phyloP scores from a whole-genome alignment of 2,113 vertebrate species.

The Vombatus ursinus region DNA sequence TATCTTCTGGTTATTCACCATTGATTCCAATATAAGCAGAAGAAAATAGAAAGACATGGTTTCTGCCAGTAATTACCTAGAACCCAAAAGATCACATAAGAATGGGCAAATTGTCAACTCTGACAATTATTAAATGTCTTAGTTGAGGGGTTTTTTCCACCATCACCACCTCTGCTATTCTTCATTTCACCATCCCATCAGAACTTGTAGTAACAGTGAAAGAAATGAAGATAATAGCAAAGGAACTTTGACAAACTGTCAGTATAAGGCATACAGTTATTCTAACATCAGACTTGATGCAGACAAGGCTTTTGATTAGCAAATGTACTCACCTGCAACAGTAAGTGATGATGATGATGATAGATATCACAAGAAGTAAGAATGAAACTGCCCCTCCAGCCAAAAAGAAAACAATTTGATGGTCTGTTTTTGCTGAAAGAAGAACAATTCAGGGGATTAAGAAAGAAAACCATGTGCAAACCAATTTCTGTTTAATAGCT shows the following conservation, averaged over 20 bases:
- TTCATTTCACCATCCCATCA: background rate
- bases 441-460: conserved; percentile 7
- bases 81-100: background rate
- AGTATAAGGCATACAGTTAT: background rate
- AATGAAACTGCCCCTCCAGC: conserved; percentile 17
- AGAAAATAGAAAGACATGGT: background rate
- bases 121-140: background rate
- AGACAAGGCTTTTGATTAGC: background rate
- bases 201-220: background rate
- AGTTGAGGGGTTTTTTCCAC: background rate
- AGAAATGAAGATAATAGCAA: background rate
- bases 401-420: background rate
- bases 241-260: background rate
- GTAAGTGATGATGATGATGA: background rate
- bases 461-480: background rate
- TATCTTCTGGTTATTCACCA: background rate
- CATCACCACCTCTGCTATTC: background rate
- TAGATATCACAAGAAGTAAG: conserved; percentile 9
- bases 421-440: conserved; percentile 45
- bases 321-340: conserved; percentile 57
- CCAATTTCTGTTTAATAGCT: background rate
- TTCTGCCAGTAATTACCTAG: background rate
- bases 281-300: background rate
- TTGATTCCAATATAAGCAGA: background rate
- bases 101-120: background rate